A percentile compares a stretch with the other conserved stretches of the same genome.
These are phyloP conservation scores for Rotaria macrura DNA, from an alignment of 2,888 invertebrate genomes.

Conservation along the genomic window DNA sequence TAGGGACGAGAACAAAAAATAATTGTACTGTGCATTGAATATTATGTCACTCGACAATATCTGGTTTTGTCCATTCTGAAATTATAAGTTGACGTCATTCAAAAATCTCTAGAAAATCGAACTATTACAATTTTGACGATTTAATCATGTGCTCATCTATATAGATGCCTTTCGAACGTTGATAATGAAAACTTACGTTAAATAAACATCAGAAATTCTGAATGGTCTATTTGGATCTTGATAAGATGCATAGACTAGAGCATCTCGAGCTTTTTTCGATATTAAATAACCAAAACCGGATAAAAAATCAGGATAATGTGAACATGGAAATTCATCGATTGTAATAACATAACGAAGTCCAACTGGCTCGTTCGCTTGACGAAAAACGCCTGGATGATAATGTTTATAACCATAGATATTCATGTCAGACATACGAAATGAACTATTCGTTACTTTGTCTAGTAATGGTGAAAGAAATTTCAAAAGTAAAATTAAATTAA, in stretches of 20 bases:
- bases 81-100: no score
- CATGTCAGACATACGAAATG: background rate
- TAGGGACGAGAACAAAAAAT: no score
- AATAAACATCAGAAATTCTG: background rate
- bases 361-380: background rate
- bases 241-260: background rate
- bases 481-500: background rate
- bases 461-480: background rate
- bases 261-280: background rate
- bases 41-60: no score
- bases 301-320: background rate
- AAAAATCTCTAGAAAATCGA: no score
- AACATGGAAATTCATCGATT: background rate
- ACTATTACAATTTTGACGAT: no score
- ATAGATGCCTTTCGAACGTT: no score
- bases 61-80: no score
- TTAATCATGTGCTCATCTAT: no score
- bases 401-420: background rate
- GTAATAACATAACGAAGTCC: background rate
- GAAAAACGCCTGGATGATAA: background rate
- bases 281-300: background rate
- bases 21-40: no score
- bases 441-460: background rate
- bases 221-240: background rate
- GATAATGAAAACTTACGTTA: background rate